Evolutionary conservation across 2,888 invertebrate genomes (phyloP).

Genomic region (Stenchaetothrips biformis): DNA sequence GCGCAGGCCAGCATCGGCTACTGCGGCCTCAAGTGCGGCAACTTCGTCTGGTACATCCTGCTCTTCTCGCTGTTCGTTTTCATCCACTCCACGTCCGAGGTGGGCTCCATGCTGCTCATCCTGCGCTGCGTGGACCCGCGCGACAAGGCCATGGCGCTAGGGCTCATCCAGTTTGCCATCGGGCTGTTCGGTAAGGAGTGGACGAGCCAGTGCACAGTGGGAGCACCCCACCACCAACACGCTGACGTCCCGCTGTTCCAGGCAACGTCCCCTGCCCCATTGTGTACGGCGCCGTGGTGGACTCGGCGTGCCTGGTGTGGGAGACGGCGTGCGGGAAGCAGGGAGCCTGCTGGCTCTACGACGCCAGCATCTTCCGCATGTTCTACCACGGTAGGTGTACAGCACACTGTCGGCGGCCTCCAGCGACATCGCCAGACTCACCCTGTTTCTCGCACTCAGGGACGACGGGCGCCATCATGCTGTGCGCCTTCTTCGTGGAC

Average conservation of each 20-base stretch:
- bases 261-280: slow-evolving; percentile 93
- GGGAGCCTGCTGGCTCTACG: slow-evolving; percentile 85
- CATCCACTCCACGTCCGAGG: slow-evolving; percentile 88
- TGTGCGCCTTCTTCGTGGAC: slow-evolving; percentile 84
- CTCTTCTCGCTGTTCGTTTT: slow-evolving; percentile 85
- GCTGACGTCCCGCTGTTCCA: slow-evolving; percentile 39
- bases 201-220: not conserved
- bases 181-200: slow-evolving; percentile 68
- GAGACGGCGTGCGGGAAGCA: slow-evolving; percentile 73
- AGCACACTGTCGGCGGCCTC: too few relatives aligned
- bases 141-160: slow-evolving; percentile 93
- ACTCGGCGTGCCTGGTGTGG: slow-evolving; percentile 85
- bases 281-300: slow-evolving; percentile 86
- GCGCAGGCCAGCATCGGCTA: slow-evolving; percentile 66
- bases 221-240: not conserved
- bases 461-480: slow-evolving; percentile 77
- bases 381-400: slow-evolving; percentile 81
- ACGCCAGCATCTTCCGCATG: slow-evolving; percentile 74
- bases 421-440: not conserved
- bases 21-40: slow-evolving; percentile 73
- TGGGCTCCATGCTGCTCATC: slow-evolving; percentile 83
- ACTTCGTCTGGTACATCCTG: slow-evolving; percentile 73
- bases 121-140: slow-evolving; percentile 85
- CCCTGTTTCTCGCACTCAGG: slow-evolving; percentile 53
- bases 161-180: slow-evolving; percentile 88